phyloP scores from a whole-genome alignment of 2,888 invertebrate genomes.

The Gymnocheta viridis region DNA sequence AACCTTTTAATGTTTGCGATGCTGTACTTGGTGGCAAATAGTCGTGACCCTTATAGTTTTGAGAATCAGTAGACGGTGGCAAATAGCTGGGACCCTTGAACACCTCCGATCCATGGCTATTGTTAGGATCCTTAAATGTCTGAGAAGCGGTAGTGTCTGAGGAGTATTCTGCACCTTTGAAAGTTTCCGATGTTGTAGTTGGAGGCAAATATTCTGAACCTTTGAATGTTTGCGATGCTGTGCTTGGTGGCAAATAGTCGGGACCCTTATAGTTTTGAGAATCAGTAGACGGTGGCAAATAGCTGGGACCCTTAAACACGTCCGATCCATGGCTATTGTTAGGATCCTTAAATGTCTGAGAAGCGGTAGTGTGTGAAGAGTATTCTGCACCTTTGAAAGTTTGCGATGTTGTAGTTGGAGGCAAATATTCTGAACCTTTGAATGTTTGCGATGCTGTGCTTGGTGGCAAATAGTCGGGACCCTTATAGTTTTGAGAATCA shows the following conservation, averaged over 20 bases:
- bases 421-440: conserved; percentile 64
- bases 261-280: conserved; percentile 20
- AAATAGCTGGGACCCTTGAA: conserved; percentile 31
- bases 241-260: conserved; percentile 20
- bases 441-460: not conserved
- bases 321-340: not conserved
- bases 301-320: conserved; percentile 14
- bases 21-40: conserved; percentile 15
- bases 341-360: not conserved
- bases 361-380: conserved; percentile 15
- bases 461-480: not conserved
- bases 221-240: conserved; percentile 49
- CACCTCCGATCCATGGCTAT: not conserved
- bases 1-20: conserved; percentile 61
- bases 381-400: conserved; percentile 32
- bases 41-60: conserved; percentile 13
- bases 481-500: conserved; percentile 19
- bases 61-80: not conserved
- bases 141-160: not conserved
- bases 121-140: not conserved
- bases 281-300: conserved; percentile 17
- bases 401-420: conserved; percentile 55
- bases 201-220: conserved; percentile 72
- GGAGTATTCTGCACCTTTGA: conserved; percentile 41
- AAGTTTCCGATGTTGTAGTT: not conserved